Conservation (phyloP, 1,140 invertebrate species). For the Anthonomus grandis region DNA sequence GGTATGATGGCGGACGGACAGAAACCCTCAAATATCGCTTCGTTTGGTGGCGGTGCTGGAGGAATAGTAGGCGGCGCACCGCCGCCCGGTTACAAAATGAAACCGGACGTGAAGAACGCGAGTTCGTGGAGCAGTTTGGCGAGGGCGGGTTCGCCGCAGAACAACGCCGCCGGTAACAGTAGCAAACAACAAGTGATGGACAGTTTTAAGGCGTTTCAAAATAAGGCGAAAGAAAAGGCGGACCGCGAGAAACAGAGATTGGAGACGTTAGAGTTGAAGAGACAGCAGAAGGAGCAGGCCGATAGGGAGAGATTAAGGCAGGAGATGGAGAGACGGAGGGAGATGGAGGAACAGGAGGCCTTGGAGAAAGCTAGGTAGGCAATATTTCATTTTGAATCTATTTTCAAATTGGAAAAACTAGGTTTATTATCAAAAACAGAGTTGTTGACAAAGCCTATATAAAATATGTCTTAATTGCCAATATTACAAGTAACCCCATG, state of each 20-base stretch:
- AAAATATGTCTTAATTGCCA: not conserved
- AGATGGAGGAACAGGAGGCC: constrained; percentile 76
- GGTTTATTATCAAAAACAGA: not conserved
- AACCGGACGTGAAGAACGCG: constrained; percentile 76
- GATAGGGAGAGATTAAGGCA: constrained; percentile 75
- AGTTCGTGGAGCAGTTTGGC: constrained; percentile 92
- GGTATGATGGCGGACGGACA: constrained; percentile 19
- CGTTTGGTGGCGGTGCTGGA: constrained; percentile 51
- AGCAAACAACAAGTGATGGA: constrained; percentile 63
- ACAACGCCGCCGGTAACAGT: constrained; percentile 54
- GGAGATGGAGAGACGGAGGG: constrained; percentile 74
- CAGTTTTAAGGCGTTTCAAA: constrained; percentile 81
- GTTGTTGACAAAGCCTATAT: too few species aligned
- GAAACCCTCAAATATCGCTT: constrained; percentile 33
- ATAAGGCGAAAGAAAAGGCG: constrained; percentile 91
- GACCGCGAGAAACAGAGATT: constrained; percentile 81
- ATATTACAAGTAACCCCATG: too few species aligned
- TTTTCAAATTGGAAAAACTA: not conserved
- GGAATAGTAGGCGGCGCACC: too few species aligned
- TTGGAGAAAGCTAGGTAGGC: constrained; percentile 63
- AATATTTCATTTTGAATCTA: constrained; percentile 3
- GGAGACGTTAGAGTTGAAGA: constrained; percentile 76
- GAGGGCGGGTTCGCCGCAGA: constrained; percentile 71
- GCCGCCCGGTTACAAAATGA: constrained; percentile 41
- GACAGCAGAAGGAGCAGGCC: constrained; percentile 77